Conservation (phyloP, 2,888 invertebrate genomes). For the Parthenolecanium corni region DNA sequence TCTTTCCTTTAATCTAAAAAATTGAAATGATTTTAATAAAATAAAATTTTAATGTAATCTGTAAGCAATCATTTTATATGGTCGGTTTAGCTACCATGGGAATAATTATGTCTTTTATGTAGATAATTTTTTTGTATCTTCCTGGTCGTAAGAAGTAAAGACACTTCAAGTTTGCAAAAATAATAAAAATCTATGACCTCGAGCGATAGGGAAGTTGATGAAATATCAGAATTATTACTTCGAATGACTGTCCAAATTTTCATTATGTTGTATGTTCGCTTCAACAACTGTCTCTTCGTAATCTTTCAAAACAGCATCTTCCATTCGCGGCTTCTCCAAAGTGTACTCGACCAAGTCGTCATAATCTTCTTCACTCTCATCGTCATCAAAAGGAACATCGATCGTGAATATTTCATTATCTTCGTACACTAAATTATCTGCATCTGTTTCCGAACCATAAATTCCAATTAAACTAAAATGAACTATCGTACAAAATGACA, state of each 20-base stretch:
- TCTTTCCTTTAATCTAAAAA: no score
- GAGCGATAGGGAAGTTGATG: no score
- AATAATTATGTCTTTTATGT: no score
- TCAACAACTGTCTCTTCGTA: not conserved
- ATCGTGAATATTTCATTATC: not conserved
- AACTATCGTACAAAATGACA: not conserved
- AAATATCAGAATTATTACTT: slow-evolving; percentile 3
- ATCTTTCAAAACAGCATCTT: not conserved
- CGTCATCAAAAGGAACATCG: not conserved
- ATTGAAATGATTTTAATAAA: no score
- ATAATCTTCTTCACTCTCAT: not conserved
- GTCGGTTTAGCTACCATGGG: no score
- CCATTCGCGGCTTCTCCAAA: not conserved
- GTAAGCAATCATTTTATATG: no score
- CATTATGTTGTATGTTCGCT: slow-evolving; percentile 7
- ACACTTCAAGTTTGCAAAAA: no score
- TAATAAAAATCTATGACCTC: no score
- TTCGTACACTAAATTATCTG: not conserved
- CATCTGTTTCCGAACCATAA: not conserved
- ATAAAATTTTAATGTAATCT: no score
- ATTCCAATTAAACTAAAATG: not conserved
- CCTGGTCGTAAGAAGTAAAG: no score
- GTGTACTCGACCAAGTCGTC: not conserved
- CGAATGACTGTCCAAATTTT: not conserved
- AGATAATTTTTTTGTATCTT: no score